Evolutionary conservation across 2,797 vertebrate species (phyloP).

Genomic region (Malacoraja senta): DNA sequence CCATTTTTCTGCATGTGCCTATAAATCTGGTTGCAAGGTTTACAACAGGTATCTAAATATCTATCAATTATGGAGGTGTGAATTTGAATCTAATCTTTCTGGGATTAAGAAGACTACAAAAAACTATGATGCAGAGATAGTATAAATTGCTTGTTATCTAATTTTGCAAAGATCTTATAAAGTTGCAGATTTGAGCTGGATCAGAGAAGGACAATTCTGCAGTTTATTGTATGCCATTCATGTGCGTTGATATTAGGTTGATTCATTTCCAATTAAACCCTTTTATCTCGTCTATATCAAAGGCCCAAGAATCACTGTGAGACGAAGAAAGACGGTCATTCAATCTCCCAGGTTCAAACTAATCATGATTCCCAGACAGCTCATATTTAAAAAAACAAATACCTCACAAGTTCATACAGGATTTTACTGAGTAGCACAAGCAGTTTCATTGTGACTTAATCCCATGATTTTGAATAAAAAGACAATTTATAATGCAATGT

Average conservation of each 20-base stretch:
- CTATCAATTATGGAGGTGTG: constrained; percentile 5
- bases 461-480: constrained; percentile 21
- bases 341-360: background rate
- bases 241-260: background rate
- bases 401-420: constrained; percentile 29
- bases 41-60: background rate
- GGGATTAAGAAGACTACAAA: background rate
- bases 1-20: background rate
- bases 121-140: background rate
- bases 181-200: constrained; percentile 5
- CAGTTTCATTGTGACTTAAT: background rate
- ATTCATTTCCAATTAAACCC: constrained; percentile 23
- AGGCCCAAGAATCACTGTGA: background rate
- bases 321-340: background rate
- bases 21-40: background rate
- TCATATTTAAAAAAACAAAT: constrained; percentile 23
- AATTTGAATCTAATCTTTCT: background rate
- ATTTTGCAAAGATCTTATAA: constrained; percentile 4
- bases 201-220: background rate
- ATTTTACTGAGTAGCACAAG: background rate
- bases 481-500: background rate
- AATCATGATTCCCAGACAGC: background rate
- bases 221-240: background rate
- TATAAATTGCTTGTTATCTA: background rate
- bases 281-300: background rate